Percentiles rank a stretch among this genome's conserved stretches.
phyloP scores from a whole-genome alignment of 2,888 invertebrate species.

The Himalopsyche kuldschensis region DNA sequence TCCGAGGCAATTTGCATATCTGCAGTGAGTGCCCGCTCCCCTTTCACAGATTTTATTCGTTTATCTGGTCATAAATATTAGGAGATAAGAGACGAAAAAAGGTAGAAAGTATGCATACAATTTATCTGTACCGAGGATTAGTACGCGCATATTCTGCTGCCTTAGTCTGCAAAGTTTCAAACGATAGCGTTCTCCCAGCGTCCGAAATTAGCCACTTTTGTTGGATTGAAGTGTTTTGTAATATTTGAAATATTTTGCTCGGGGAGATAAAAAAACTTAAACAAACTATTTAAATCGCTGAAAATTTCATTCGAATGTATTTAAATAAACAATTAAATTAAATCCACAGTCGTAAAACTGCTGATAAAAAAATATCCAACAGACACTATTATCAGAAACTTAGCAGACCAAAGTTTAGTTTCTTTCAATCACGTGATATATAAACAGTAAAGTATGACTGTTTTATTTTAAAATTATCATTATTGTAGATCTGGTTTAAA shows the following conservation, averaged over 20 bases:
- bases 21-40: slow-evolving; percentile 22
- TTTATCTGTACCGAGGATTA: slow-evolving; percentile 25
- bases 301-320: no score
- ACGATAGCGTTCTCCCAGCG: slow-evolving; percentile 15
- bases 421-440: no score
- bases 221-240: slow-evolving; percentile 15
- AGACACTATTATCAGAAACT: no score
- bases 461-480: no score
- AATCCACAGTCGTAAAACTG: no score
- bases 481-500: no score
- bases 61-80: slow-evolving; percentile 40
- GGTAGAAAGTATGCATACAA: slow-evolving; percentile 30
- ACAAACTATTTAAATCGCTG: not conserved
- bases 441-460: no score
- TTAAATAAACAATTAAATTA: no score
- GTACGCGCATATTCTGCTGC: not conserved
- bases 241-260: slow-evolving; percentile 5
- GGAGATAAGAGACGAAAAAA: slow-evolving; percentile 36
- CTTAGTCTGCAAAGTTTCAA: slow-evolving; percentile 33
- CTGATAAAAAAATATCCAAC: no score
- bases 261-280: not conserved
- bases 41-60: slow-evolving; percentile 30
- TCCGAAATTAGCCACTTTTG: slow-evolving; percentile 21
- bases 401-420: no score
- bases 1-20: slow-evolving; percentile 38